Base-by-base conservation (phyloP, 2,113 vertebrate genomes). In the Felis catus region DNA sequence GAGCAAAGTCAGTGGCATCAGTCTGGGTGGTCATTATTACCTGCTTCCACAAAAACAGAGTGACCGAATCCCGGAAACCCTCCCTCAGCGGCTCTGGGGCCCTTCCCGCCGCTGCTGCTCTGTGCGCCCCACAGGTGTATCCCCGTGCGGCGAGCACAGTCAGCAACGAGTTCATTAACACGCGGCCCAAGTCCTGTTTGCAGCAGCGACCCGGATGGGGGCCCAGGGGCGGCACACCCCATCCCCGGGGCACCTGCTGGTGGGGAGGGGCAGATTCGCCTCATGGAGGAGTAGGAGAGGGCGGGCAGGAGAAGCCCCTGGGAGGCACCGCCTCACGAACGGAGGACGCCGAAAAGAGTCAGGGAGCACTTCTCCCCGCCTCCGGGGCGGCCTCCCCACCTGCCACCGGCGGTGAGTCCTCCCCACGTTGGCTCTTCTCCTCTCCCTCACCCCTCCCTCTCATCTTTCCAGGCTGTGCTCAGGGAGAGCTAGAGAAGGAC, bases 241-340 rank as follows among this genome's bases (percentile, higher is more conserved):
- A 25, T 51, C 13, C 53, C 93, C 0, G 3, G 27, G 7, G 65
- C 25, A 39, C 55, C 41, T 5, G 27, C 5, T 2, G 8, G 33
- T 1, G 25, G 68, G 18, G 0, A 33, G 51, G 41, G 4, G 13
- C 33, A 53, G 41, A 4, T 8, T 31, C 23, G 16, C 16, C 51
- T 7, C 27, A 13, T 6, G 19, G 41, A 55, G 68, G 63, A 1
- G 0, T 0, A 0, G 13, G 33, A 18, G 9, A n/a, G 33, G 55
- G 1, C 7, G 31, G 27, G 31, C 25, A 25, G 3, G 0, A 18
- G 18, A 55, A 55, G 39, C 18, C 13, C 5, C n/a, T 3, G 25
- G 3, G 1, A 3, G 1, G 0, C 16, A 36, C 14, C 4, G 0
- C 31, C 21, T 31, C 3, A 1, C 5, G 23, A 10, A 4, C 9